Evolutionary conservation across 1,140 invertebrate species (phyloP), one percentile per base, ranked within the genome.

Genomic region (Sminthurides bifidus): DNA sequence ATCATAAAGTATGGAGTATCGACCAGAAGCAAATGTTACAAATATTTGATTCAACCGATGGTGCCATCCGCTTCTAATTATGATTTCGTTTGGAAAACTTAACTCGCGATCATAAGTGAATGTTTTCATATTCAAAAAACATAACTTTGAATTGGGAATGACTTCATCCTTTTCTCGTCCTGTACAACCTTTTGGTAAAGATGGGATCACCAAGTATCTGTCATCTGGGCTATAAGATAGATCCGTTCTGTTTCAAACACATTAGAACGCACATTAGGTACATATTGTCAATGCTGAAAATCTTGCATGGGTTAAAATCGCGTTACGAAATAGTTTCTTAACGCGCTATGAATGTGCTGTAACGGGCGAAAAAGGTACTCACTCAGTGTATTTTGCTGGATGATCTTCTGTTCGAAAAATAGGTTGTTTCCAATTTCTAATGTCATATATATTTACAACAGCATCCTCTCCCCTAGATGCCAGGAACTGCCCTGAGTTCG

Each of bases 31-130:
- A 66, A 86, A 87, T 0, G 92, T 87, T 10, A 92, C 80, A 56
- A 98, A 87, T 56, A 98, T 83, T 68, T 99, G 95, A 71, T 98
- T 97, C 1, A 98, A 71, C 71, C 92, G 92, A 0, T 94, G 87
- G 74, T 98, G 95, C 95, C 95, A 99, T 1, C 87, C 68, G 3
- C 82, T 81, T 67, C 92, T 85, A 27, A 98, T 88, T 0, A 93
- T 80, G 68, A 60, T 54, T 43, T 64, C 55, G 19, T 58, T 58
- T 24, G 45, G 56, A 38, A 59, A 60, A 17, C 29, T 29, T n/a
- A 62, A 17, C 46, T 56, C 38, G 35, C 60, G 49, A n/a, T 38
- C 41, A 19, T 43, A 24, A 27, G 41, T 53, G 21, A 49, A 52
- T 29, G 54, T 43, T 12, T 54, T 52, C 26, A 55, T 48, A 12